Evolutionary conservation across 2,113 vertebrate genomes (phyloP), one percentile per base, ranked within the genome.

Genomic region (Castor canadensis): DNA sequence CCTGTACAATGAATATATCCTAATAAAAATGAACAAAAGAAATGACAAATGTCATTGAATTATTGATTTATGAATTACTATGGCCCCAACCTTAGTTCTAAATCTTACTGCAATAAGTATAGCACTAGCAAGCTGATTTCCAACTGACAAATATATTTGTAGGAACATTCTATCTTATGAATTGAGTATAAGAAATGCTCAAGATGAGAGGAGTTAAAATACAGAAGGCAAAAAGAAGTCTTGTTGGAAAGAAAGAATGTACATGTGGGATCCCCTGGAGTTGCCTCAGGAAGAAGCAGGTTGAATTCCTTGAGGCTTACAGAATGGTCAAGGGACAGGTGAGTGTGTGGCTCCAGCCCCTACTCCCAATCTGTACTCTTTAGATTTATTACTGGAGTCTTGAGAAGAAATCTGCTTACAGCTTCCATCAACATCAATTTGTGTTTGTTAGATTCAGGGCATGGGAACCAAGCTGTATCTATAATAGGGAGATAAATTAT

Each of bases 401-500:
- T 72, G 22, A 88, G 60, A 47, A 58, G 79, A 91, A 89, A 77
- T 82, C 73, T 86, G 56, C 45, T 40, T 66, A 76, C 40, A 60
- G 30, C 38, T 95, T 81, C 60, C 47, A 35, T 88, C 60, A 66
- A 45, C 60, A n/a, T 94, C 77, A 76, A 60, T 54, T 84, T 91
- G n/a, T 92, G 89, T 93, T 97, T 93, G 67, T 97, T 91, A 93
- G 69, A 79, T 71, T 97, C 90, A 73, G 45, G 72, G 38, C 62
- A 81, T 47, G 47, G 67, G 66, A 95, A 54, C 58, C 54, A 93
- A 62, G 75, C 86, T 26, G 81, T 97, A 92, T 92, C 81, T 95
- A 94, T 93, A 96, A 96, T 76, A 97, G 96, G 94, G 91, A 97
- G 71, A 90, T 95, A 95, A 95, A 94, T 96, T 84, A 92, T 62